phyloP scores from a whole-genome alignment of 2,888 invertebrate species.

The Cryptus viduatorius region DNA sequence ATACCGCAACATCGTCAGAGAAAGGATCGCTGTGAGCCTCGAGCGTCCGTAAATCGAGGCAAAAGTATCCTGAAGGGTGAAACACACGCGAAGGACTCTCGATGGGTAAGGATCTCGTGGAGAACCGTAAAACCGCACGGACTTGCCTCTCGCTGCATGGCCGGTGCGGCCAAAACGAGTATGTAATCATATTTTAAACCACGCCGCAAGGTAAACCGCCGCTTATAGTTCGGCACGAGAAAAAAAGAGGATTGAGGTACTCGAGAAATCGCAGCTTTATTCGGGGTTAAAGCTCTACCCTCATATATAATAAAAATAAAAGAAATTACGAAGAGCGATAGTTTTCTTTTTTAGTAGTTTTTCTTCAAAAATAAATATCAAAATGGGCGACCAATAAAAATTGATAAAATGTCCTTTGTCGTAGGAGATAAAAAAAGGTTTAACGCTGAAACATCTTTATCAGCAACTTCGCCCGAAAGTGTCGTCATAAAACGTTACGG shows the following conservation, averaged over 20 bases:
- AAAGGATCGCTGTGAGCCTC: conserved; percentile 14
- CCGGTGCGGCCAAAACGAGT: conserved; percentile 15
- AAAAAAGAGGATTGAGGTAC: conserved; percentile 1
- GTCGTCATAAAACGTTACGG: too few relatives aligned
- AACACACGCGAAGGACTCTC: conserved; percentile 24
- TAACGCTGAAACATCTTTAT: too few relatives aligned
- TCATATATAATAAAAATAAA: neutral
- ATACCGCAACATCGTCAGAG: conserved; percentile 1
- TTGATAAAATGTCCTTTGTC: neutral
- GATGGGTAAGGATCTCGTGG: conserved; percentile 47
- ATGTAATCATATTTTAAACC: conserved; percentile 53
- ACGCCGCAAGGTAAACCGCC: conserved; percentile 30
- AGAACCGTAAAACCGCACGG: conserved; percentile 53
- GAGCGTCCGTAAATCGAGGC: conserved; percentile 42
- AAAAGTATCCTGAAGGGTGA: conserved; percentile 16
- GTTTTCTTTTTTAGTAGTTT: neutral
- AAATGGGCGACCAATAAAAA: neutral
- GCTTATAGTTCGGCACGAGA: conserved; percentile 10
- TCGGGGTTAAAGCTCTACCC: neutral
- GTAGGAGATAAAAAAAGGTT: neutral
- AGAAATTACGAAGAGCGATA: neutral
- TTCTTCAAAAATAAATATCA: neutral
- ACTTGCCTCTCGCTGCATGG: conserved; percentile 24
- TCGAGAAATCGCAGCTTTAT: neutral
- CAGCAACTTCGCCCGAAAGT: too few relatives aligned